Evolutionary conservation across 1,140 invertebrate genomes (phyloP).

Genomic region (Diuraphis noxia): DNA sequence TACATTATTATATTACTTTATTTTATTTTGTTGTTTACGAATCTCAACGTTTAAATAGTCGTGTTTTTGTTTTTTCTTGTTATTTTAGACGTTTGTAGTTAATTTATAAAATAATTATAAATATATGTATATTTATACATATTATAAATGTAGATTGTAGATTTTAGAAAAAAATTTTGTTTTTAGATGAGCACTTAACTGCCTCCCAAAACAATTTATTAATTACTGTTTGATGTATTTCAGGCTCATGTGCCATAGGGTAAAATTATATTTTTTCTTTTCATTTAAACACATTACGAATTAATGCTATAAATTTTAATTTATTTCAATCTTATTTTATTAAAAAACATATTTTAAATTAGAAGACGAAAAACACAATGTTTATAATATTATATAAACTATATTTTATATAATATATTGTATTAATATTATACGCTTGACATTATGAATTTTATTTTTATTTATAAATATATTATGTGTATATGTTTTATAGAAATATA

Average conservation of each 20-base stretch:
- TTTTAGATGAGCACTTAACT: constrained; percentile 39
- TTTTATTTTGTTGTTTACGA: constrained; percentile 50
- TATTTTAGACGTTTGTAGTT: constrained; percentile 51
- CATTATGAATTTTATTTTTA: constrained; percentile 39
- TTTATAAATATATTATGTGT: constrained; percentile 11
- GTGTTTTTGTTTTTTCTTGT: constrained; percentile 51
- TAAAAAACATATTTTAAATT: neutral
- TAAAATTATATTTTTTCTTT: constrained; percentile 1
- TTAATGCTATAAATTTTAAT: constrained; percentile 35
- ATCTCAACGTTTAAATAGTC: constrained; percentile 52
- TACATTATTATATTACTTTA: constrained; percentile 25
- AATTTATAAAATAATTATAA: constrained; percentile 32
- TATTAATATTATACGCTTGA: neutral
- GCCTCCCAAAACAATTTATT: constrained; percentile 33
- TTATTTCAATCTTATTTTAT: constrained; percentile 24
- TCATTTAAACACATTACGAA: neutral
- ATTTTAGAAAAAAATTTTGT: constrained; percentile 32
- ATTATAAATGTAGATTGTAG: neutral
- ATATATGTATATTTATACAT: neutral
- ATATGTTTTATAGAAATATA: constrained; percentile 44
- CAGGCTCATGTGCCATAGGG: constrained; percentile 51
- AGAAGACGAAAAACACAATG: neutral
- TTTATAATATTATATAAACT: neutral
- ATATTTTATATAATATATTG: constrained; percentile 23
- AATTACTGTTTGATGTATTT: constrained; percentile 44